Percentiles rank a stretch among this genome's conserved stretches.
Conservation (phyloP, 2,888 invertebrate species). For the Melinaea marsaeus region DNA sequence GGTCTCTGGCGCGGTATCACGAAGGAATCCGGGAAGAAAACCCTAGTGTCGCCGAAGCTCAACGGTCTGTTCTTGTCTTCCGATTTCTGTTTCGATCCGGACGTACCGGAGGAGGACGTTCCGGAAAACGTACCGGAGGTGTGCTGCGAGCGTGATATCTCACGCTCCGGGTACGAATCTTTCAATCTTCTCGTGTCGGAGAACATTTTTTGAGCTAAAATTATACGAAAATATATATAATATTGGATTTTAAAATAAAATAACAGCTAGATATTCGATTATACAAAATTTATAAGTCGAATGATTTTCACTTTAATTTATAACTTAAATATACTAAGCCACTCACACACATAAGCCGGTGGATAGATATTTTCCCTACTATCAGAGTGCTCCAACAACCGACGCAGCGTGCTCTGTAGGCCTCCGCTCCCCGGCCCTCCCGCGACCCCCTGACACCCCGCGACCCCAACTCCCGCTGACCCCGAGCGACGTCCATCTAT, state of each 20-base stretch:
- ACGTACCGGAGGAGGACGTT: constrained; percentile 71
- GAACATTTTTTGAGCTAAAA: constrained; percentile 69
- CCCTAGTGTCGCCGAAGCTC: constrained; percentile 68
- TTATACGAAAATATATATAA: constrained; percentile 1
- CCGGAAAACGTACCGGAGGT: constrained; percentile 67
- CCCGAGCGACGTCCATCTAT: constrained; percentile 58
- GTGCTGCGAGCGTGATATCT: constrained; percentile 58
- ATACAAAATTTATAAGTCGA: too few species aligned
- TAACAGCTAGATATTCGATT: too few species aligned
- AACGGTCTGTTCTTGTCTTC: constrained; percentile 59
- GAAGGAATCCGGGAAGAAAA: constrained; percentile 74
- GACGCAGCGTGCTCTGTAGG: constrained; percentile 86
- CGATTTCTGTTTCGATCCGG: constrained; percentile 65
- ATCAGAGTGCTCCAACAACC: constrained; percentile 84
- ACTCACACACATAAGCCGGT: constrained; percentile 66
- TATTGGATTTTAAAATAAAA: too few species aligned
- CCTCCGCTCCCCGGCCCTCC: constrained; percentile 66
- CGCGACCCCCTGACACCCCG: constrained; percentile 81
- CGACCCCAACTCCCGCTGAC: constrained; percentile 75
- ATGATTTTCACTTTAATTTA: too few species aligned
- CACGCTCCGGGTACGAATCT: constrained; percentile 57
- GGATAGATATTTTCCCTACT: constrained; percentile 84
- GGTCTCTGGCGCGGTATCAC: constrained; percentile 68
- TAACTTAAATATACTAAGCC: background rate
- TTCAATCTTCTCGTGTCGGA: constrained; percentile 58